Percentiles rank a stretch among this genome's conserved stretches.
Conservation (phyloP, 2,113 vertebrate species). For the Heterotis niloticus region DNA sequence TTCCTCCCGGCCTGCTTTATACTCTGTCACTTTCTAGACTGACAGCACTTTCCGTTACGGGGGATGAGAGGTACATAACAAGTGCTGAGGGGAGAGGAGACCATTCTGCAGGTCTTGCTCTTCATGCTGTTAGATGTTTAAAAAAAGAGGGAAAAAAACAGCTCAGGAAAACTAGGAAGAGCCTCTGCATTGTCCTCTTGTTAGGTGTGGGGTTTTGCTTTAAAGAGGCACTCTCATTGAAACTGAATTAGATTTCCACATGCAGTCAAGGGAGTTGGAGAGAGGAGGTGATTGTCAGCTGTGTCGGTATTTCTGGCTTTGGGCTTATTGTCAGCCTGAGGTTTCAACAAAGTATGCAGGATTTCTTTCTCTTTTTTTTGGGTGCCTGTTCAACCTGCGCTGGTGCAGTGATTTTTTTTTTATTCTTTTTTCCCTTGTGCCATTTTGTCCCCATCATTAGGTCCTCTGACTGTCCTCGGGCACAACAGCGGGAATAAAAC, state of each 20-base stretch:
- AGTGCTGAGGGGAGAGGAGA: conserved; percentile 8
- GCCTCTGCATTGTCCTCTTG: conserved; percentile 19
- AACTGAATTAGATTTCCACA: conserved; percentile 20
- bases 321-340: conserved; percentile 27
- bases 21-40: conserved; percentile 25
- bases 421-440: too few relatives aligned
- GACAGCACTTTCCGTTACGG: conserved; percentile 25
- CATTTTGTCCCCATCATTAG: neutral
- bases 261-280: neutral
- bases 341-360: conserved; percentile 30
- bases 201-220: conserved; percentile 26
- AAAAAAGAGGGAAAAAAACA: conserved; percentile 27
- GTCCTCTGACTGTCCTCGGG: neutral
- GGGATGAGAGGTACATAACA: conserved; percentile 24
- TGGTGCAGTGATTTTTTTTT: conserved; percentile 8
- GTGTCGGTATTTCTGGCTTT: conserved; percentile 29
- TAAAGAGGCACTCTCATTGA: conserved; percentile 19
- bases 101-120: conserved; percentile 26
- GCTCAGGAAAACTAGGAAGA: conserved; percentile 2
- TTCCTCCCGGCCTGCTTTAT: conserved; percentile 27
- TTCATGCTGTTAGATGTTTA: conserved; percentile 41
- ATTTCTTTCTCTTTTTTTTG: conserved; percentile 6
- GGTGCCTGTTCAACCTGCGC: conserved; percentile 10
- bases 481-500: neutral
- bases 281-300: conserved; percentile 31